A percentile compares a stretch with the other conserved stretches of the same genome.
Evolutionary conservation across 2,888 invertebrate genomes (phyloP).

Genomic region (Latrodectus hesperus): DNA sequence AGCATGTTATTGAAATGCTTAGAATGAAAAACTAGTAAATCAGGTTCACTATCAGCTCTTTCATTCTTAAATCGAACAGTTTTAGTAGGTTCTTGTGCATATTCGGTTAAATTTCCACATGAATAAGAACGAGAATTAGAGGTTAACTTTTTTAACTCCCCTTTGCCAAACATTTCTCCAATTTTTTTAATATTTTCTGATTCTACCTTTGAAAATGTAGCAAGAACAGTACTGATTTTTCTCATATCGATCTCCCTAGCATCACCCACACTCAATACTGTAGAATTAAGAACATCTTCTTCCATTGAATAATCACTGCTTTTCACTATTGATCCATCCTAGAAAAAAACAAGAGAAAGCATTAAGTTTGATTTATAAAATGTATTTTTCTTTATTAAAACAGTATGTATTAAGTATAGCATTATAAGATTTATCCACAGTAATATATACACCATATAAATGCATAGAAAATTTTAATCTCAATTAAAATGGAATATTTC

Average conservation of each 20-base stretch:
- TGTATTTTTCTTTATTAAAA: too few species aligned
- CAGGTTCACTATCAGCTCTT: slow-evolving; percentile 43
- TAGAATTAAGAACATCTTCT: slow-evolving; percentile 14
- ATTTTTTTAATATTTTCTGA: slow-evolving; percentile 40
- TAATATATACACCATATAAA: too few species aligned
- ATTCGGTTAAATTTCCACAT: slow-evolving; percentile 28
- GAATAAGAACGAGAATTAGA: slow-evolving; percentile 38
- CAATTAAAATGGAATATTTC: too few species aligned
- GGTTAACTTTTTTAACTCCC: slow-evolving; percentile 11
- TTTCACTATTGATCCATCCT: slow-evolving; percentile 29
- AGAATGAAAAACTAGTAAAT: slow-evolving; percentile 28
- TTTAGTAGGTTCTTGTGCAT: not conserved
- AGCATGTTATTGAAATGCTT: slow-evolving; percentile 45
- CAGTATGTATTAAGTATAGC: too few species aligned
- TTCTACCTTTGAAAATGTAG: slow-evolving; percentile 21
- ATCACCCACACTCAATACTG: slow-evolving; percentile 11
- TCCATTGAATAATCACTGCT: slow-evolving; percentile 11
- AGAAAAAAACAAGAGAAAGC: not conserved
- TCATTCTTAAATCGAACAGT: not conserved
- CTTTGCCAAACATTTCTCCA: slow-evolving; percentile 30
- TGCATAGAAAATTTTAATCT: too few species aligned
- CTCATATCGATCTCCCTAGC: not conserved
- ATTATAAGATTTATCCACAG: too few species aligned
- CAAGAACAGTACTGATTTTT: not conserved
- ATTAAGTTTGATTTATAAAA: too few species aligned